A percentile compares a stretch with the other conserved stretches of the same genome.
Evolutionary conservation across 2,797 vertebrate genomes (phyloP).

Genomic region (Ammospiza maritima): DNA sequence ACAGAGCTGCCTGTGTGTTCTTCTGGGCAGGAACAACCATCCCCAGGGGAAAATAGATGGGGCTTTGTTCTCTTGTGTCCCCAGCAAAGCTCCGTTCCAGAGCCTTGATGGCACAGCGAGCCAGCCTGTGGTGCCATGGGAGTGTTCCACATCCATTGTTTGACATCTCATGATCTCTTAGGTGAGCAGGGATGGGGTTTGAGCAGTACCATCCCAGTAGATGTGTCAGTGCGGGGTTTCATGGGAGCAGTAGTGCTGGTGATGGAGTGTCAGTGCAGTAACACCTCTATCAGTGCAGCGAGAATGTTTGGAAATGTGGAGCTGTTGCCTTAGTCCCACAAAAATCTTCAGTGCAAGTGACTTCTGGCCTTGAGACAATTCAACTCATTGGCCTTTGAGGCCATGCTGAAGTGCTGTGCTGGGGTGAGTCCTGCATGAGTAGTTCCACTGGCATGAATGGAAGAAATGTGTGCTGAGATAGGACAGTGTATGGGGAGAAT

Average conservation of each 20-base stretch:
- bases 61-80: conserved; percentile 1
- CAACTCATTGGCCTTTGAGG: background rate
- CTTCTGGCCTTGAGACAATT: background rate
- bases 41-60: background rate
- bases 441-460: fast-evolving
- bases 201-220: background rate
- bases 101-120: background rate
- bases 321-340: background rate
- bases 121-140: background rate
- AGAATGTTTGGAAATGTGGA: background rate
- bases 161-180: background rate
- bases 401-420: background rate
- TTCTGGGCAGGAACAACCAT: background rate
- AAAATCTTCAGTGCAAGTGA: background rate
- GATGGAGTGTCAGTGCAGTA: background rate
- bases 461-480: background rate
- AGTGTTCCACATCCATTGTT: background rate
- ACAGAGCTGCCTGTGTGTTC: background rate
- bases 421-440: background rate
- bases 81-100: background rate
- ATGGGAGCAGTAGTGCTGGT: fast-evolving
- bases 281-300: fast-evolving
- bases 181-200: background rate
- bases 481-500: background rate
- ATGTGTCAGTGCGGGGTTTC: fast-evolving